phyloP scores from a whole-genome alignment of 2,113 vertebrate species.

The Odontophorus gujanensis region DNA sequence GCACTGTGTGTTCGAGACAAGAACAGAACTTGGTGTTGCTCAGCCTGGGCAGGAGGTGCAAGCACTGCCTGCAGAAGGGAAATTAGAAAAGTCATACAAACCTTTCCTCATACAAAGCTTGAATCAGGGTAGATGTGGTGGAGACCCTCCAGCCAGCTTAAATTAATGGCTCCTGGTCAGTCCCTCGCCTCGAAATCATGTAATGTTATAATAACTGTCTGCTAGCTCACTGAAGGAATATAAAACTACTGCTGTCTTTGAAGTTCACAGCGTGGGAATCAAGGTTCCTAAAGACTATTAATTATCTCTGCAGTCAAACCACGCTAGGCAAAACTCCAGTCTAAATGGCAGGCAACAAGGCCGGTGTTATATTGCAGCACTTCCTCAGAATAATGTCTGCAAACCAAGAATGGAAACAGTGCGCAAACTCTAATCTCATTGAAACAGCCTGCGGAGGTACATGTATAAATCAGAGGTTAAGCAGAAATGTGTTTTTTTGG shows the following conservation, averaged over 20 bases:
- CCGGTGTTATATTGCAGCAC: not conserved
- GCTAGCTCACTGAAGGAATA: slow-evolving; percentile 28
- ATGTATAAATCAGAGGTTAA: slow-evolving; percentile 37
- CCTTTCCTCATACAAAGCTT: not conserved
- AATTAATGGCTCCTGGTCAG: not conserved
- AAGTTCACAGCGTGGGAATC: slow-evolving; percentile 21
- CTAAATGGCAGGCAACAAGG: not conserved
- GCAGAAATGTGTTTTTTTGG: slow-evolving; percentile 1
- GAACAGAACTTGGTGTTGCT: not conserved
- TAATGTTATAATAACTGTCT: slow-evolving; percentile 12
- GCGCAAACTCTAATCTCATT: slow-evolving; percentile 11
- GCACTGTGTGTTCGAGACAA: not conserved
- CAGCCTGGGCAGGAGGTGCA: not conserved
- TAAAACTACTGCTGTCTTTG: slow-evolving; percentile 46
- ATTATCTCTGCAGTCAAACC: slow-evolving; percentile 51
- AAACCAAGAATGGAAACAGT: not conserved
- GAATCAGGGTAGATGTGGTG: not conserved
- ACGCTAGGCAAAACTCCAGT: not conserved
- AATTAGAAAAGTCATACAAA: slow-evolving; percentile 12
- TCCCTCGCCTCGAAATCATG: not conserved
- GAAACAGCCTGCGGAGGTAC: not conserved
- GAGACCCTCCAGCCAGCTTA: not conserved
- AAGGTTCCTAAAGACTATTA: slow-evolving; percentile 36
- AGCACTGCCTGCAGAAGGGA: not conserved
- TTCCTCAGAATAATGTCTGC: not conserved